Evolutionary conservation across 2,113 vertebrate genomes (phyloP).

Genomic region (Sciurus niger): DNA sequence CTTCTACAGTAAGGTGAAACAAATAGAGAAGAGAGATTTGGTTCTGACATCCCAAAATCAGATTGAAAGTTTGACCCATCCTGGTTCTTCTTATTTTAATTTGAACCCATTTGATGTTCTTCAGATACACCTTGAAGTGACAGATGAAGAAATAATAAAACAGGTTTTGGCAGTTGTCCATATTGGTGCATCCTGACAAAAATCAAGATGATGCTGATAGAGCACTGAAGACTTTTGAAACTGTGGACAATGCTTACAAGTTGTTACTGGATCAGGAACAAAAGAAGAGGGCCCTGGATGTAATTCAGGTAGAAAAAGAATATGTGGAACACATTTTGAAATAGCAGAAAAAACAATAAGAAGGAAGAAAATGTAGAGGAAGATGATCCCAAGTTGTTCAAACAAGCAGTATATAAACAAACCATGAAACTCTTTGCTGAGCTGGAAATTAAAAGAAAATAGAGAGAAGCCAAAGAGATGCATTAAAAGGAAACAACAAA

Average conservation of each 20-base stretch:
- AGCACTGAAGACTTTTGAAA: slow-evolving; percentile 99
- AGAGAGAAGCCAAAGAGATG: no score
- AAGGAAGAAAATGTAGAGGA: no score
- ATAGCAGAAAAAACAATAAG: slow-evolving; percentile 97
- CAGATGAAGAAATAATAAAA: slow-evolving; percentile 97
- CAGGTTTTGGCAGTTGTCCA: slow-evolving; percentile 97
- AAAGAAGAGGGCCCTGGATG: slow-evolving; percentile 98
- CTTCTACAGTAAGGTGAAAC: no score
- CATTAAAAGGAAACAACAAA: no score
- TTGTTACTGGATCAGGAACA: slow-evolving; percentile 96
- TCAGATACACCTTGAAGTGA: slow-evolving; percentile 98
- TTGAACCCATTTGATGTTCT: slow-evolving; percentile 90
- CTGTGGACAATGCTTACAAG: slow-evolving; percentile 99
- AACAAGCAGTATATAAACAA: slow-evolving; percentile 98
- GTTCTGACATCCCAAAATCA: no score
- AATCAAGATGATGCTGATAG: slow-evolving; percentile 87
- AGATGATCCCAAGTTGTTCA: slow-evolving; percentile 97
- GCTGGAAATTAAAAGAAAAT: slow-evolving; percentile 78
- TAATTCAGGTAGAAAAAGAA: slow-evolving; percentile 97
- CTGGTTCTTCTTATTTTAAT: no score
- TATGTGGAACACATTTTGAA: slow-evolving; percentile 98
- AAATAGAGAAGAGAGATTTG: no score
- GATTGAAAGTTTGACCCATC: no score
- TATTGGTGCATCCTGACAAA: slow-evolving; percentile 95
- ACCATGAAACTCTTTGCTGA: slow-evolving; percentile 99